These are phyloP conservation scores for Podarcis cretensis DNA, from an alignment of 2,113 vertebrate genomes.

Conservation along the genomic window DNA sequence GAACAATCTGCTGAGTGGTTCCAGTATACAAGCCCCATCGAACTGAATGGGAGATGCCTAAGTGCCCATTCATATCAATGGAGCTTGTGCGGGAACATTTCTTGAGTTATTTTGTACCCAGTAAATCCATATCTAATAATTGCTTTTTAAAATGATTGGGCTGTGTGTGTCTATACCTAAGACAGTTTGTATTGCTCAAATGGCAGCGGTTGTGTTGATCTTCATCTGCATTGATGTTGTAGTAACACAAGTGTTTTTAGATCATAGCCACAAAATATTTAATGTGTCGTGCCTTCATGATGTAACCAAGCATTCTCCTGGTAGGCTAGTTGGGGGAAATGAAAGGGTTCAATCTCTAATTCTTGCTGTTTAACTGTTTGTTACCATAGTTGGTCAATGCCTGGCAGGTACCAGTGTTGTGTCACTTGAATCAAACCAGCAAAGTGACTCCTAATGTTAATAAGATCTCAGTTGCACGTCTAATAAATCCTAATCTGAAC, in stretches of 20 bases:
- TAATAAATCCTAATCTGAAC: slow-evolving; percentile 79
- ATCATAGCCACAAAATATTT: slow-evolving; percentile 88
- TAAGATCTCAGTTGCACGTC: slow-evolving; percentile 88
- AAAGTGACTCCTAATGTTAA: slow-evolving; percentile 78
- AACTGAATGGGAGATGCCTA: background rate
- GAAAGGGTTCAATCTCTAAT: slow-evolving; percentile 81
- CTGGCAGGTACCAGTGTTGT: slow-evolving; percentile 83
- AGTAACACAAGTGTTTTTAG: slow-evolving; percentile 85
- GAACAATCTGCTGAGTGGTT: background rate
- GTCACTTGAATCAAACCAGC: slow-evolving; percentile 76
- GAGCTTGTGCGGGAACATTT: background rate
- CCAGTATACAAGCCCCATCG: background rate
- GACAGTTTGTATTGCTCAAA: slow-evolving; percentile 76
- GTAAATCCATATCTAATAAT: slow-evolving; percentile 66
- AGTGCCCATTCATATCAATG: background rate
- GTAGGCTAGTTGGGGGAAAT: slow-evolving; percentile 82
- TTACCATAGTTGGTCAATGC: slow-evolving; percentile 89
- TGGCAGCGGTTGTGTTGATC: slow-evolving; percentile 77
- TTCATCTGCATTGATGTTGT: slow-evolving; percentile 81
- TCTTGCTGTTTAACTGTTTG: slow-evolving; percentile 85
- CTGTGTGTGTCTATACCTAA: slow-evolving; percentile 79
- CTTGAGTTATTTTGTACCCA: background rate
- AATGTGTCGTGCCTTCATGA: slow-evolving; percentile 96
- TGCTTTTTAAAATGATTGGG: slow-evolving; percentile 49
- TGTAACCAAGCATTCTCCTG: slow-evolving; percentile 87